phyloP scores from a whole-genome alignment of 2,797 vertebrate genomes.

The Enteromius radiatus region DNA sequence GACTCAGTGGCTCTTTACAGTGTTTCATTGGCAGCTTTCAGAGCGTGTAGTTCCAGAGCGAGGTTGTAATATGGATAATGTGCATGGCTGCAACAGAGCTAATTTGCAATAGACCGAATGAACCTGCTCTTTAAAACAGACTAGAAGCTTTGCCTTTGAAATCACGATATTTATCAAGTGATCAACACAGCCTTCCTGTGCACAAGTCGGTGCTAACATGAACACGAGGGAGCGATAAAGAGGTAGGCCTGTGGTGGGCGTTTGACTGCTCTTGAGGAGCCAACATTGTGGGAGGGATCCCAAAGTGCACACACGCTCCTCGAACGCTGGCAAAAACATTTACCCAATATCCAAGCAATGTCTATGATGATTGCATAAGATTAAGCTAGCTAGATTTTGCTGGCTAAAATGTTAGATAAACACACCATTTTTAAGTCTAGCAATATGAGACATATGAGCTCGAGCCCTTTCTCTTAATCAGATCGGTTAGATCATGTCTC shows the following conservation, averaged over 20 bases:
- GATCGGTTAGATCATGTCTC: not conserved
- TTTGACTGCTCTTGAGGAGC: constrained; percentile 43
- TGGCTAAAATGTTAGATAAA: constrained; percentile 18
- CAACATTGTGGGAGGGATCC: constrained; percentile 49
- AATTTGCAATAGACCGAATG: constrained; percentile 24
- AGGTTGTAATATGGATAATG: constrained; percentile 25
- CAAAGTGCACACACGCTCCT: constrained; percentile 38
- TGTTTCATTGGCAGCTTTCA: constrained; percentile 25
- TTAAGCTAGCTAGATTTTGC: constrained; percentile 10
- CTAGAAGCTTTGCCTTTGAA: constrained; percentile 18
- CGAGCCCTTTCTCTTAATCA: not conserved
- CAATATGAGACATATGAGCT: not conserved
- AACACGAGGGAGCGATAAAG: constrained; percentile 25
- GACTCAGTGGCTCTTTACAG: constrained; percentile 32
- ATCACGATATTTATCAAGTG: constrained; percentile 8
- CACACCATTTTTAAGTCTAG: not conserved
- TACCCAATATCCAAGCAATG: constrained; percentile 24
- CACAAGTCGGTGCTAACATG: constrained; percentile 30
- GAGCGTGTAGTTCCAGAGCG: not conserved
- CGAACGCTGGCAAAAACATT: constrained; percentile 44
- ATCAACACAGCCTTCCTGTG: constrained; percentile 1
- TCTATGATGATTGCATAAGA: constrained; percentile 45
- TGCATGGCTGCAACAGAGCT: constrained; percentile 20
- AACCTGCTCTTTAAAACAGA: constrained; percentile 20
- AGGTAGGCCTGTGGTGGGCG: constrained; percentile 43